A percentile compares a stretch with the other conserved stretches of the same genome.
Conservation (phyloP, 1,140 invertebrate species). For the Drosophila jambulina region DNA sequence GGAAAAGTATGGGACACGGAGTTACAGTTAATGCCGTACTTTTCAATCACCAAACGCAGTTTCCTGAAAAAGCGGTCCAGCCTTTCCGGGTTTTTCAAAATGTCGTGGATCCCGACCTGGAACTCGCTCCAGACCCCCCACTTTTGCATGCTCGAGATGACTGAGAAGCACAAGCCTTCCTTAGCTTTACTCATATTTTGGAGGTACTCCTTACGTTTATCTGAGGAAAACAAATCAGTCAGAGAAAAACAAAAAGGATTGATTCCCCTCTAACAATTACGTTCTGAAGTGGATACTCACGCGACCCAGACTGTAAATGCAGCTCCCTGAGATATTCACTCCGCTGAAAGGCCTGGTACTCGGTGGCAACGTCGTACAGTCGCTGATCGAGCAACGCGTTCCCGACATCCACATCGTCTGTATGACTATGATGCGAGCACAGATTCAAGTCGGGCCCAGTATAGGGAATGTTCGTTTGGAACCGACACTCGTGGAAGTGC, state of each 20-base stretch:
- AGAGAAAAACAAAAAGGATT: no score
- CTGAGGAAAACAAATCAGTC: background rate
- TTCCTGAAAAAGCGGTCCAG: background rate
- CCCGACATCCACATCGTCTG: background rate
- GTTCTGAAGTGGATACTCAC: conserved; percentile 26
- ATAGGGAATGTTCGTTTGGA: conserved; percentile 39
- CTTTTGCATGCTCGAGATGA: conserved; percentile 43
- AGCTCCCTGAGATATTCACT: background rate
- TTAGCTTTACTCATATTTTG: background rate
- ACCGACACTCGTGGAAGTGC: background rate
- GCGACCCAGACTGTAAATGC: background rate
- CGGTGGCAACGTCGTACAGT: background rate
- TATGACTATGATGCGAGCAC: background rate
- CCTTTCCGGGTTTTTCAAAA: background rate
- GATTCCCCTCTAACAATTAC: no score
- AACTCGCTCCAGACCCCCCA: conserved; percentile 39
- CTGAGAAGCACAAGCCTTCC: conserved; percentile 43
- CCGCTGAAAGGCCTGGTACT: conserved; percentile 30
- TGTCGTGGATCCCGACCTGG: background rate
- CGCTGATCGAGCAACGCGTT: conserved; percentile 5
- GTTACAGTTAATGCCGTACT: conserved; percentile 6
- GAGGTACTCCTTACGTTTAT: conserved; percentile 8
- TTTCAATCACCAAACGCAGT: background rate
- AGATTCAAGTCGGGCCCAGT: conserved; percentile 32
- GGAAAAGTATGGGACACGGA: background rate